phyloP scores from a whole-genome alignment of 2,888 invertebrate genomes.

The Gymnoscelis rufifasciata region DNA sequence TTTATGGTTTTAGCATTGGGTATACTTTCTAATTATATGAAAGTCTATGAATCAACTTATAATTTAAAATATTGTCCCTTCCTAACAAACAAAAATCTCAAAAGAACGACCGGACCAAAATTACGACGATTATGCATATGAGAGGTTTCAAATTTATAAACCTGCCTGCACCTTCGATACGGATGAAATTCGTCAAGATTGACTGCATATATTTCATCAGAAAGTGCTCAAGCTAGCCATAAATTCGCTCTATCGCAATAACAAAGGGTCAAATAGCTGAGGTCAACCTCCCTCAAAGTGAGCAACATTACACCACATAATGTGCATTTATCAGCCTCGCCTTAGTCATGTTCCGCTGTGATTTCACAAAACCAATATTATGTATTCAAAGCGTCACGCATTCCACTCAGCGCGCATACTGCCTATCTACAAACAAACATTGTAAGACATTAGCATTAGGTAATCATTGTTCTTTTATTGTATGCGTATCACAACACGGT shows the following conservation, averaged over 20 bases:
- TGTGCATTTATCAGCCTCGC: slow-evolving; percentile 33
- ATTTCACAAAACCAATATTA: slow-evolving; percentile 46
- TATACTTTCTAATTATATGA: too few relatives aligned
- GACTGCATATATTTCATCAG: not conserved
- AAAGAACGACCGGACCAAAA: too few relatives aligned
- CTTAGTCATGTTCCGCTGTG: slow-evolving; percentile 31
- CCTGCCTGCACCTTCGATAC: too few relatives aligned
- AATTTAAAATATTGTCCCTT: too few relatives aligned
- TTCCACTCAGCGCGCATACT: slow-evolving; percentile 42
- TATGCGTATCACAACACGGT: slow-evolving; percentile 37
- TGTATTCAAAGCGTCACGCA: slow-evolving; percentile 46
- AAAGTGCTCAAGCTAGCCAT: not conserved
- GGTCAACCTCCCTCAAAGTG: slow-evolving; percentile 9
- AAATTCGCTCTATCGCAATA: not conserved
- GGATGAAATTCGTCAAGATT: not conserved
- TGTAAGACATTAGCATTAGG: slow-evolving; percentile 30
- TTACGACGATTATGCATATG: too few relatives aligned
- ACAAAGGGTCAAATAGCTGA: not conserved
- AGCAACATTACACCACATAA: slow-evolving; percentile 20
- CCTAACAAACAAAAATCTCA: too few relatives aligned
- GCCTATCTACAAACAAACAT: slow-evolving; percentile 44
- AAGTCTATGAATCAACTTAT: too few relatives aligned
- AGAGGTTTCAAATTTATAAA: too few relatives aligned
- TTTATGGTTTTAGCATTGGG: too few relatives aligned
- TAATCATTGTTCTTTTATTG: slow-evolving; percentile 48